A percentile compares a stretch with the other conserved stretches of the same genome.
phyloP scores from a whole-genome alignment of 2,797 vertebrate species.

The Iguana delicatissima region DNA sequence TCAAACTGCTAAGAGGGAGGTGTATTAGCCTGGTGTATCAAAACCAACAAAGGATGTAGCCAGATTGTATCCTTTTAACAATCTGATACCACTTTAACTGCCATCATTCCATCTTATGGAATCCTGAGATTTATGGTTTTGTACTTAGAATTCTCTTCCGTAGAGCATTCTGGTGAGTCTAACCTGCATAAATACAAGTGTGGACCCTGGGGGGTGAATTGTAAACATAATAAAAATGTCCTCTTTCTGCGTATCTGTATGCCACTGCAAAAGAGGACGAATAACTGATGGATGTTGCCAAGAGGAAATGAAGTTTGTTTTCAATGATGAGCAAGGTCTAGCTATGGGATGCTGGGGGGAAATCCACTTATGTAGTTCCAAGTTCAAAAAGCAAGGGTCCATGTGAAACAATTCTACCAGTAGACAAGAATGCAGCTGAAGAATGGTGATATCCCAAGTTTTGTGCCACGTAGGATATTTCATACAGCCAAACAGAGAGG shows the following conservation, averaged over 20 bases:
- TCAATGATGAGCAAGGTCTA: background rate
- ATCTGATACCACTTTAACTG: too few species aligned
- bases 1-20: background rate
- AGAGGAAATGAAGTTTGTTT: conserved; percentile 19
- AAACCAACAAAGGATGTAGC: background rate
- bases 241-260: background rate
- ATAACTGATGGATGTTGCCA: background rate
- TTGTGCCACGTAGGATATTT: conserved; percentile 16
- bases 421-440: conserved; percentile 18
- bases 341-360: too few species aligned
- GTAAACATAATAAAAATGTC: background rate
- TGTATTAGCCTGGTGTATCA: background rate
- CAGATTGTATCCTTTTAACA: too few species aligned
- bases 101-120: too few species aligned
- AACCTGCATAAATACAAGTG: background rate
- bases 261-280: conserved; percentile 1
- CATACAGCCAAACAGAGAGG: conserved; percentile 18
- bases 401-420: conserved; percentile 4
- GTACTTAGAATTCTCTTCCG: too few species aligned
- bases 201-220: background rate
- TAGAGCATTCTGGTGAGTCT: too few species aligned
- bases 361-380: background rate
- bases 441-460: conserved; percentile 1
- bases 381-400: background rate
- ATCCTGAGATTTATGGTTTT: too few species aligned